phyloP scores from a whole-genome alignment of 2,888 invertebrate species.

The Brenthis hecate region DNA sequence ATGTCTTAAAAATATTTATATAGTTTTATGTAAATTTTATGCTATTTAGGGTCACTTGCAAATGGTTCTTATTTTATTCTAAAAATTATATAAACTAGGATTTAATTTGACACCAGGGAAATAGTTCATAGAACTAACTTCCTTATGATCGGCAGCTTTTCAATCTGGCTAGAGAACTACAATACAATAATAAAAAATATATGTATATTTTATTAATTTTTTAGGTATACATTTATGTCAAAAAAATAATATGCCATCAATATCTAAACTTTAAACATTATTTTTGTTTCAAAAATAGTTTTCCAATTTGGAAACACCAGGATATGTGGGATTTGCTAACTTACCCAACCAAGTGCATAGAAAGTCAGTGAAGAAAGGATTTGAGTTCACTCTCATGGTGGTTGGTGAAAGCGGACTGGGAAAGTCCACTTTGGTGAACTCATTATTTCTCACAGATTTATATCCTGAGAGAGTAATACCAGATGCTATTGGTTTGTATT shows the following conservation, averaged over 20 bases:
- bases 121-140: too few relatives aligned
- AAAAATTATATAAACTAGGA: too few relatives aligned
- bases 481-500: constrained; percentile 89
- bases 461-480: constrained; percentile 96
- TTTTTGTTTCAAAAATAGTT: constrained; percentile 80
- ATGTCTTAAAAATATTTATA: too few relatives aligned
- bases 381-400: constrained; percentile 98
- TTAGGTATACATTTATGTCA: not conserved
- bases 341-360: constrained; percentile 98
- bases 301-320: constrained; percentile 91
- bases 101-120: too few relatives aligned
- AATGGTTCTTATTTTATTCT: too few relatives aligned
- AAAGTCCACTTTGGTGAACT: constrained; percentile 97
- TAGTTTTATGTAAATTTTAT: too few relatives aligned
- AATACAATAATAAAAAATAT: not conserved
- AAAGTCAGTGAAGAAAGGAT: constrained; percentile 98
- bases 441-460: constrained; percentile 95
- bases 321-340: constrained; percentile 97
- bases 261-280: not conserved
- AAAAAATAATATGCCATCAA: not conserved
- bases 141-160: too few relatives aligned
- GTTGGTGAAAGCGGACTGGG: constrained; percentile 96
- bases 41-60: too few relatives aligned
- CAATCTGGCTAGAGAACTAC: not conserved
- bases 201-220: not conserved